Percentiles rank a stretch among this genome's conserved stretches.
Evolutionary conservation across 1,140 invertebrate genomes (phyloP).

Genomic region (Dendrolimus kikuchii): DNA sequence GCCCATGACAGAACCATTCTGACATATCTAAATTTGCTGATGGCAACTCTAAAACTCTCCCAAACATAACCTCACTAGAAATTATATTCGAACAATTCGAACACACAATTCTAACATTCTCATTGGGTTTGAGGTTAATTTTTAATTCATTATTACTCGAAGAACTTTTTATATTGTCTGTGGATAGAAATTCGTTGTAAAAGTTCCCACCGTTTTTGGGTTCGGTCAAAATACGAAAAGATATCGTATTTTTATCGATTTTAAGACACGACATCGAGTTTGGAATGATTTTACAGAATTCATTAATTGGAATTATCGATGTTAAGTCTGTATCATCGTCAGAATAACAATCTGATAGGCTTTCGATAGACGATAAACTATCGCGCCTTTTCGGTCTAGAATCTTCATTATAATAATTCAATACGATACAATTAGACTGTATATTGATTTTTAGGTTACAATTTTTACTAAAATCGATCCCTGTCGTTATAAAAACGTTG

Average conservation of each 20-base stretch:
- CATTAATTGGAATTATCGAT: constrained; percentile 48
- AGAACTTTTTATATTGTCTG: constrained; percentile 26
- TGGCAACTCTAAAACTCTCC: constrained; percentile 72
- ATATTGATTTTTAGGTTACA: constrained; percentile 67
- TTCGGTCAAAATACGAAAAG: constrained; percentile 64
- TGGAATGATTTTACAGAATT: constrained; percentile 63
- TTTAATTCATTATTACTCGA: constrained; percentile 34
- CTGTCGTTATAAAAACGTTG: constrained; percentile 71
- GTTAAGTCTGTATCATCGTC: constrained; percentile 49
- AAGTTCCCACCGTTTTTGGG: constrained; percentile 66
- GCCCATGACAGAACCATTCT: constrained; percentile 74
- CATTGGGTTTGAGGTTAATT: constrained; percentile 49
- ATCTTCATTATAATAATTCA: constrained; percentile 59
- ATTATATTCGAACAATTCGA: constrained; percentile 68
- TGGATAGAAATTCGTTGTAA: constrained; percentile 66
- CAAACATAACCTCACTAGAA: constrained; percentile 53
- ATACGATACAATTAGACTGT: constrained; percentile 56
- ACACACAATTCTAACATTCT: constrained; percentile 59
- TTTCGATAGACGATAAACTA: constrained; percentile 59
- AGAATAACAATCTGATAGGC: constrained; percentile 48
- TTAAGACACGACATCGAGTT: constrained; percentile 66
- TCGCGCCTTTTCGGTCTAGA: constrained; percentile 37
- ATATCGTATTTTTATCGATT: constrained; percentile 59
- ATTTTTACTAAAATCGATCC: constrained; percentile 52
- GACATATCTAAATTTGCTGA: constrained; percentile 69